Evolutionary conservation across 1,140 invertebrate genomes (phyloP), one percentile per base, ranked within the genome.

Genomic region (Cataglyphis hispanica): DNA sequence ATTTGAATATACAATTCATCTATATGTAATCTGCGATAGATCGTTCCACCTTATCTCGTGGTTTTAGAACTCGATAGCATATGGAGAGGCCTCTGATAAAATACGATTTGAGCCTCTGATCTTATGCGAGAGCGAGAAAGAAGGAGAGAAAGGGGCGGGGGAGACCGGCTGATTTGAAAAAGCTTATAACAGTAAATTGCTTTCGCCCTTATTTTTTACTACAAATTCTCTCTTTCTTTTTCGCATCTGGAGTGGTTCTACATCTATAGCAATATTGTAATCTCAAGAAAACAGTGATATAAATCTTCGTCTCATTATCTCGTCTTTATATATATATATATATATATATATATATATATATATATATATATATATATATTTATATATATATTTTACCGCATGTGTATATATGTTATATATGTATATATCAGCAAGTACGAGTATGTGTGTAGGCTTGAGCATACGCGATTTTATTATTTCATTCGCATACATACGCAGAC

Each of bases 381-480:
- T 67, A 56, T 56, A 25, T 2, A 5, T 66, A 80, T 80, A 31
- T 70, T 19, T 53, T 67, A 43, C n/a, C 64, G n/a, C 11, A 13
- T 25, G 40, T 22, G 13, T 67, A 22, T 46, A 31, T 34, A 50
- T 50, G 16, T 50, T 50, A 50, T 75, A 5, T 19, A 63, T 74
- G 13, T 75, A 61, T 56, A 61, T 81, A 86, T 63, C 22, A 64
- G 34, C 81, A 85, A 84, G 61, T 61, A 86, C 64, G 69, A 61
- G 40, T 88, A 88, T 80, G 19, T 53, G 74, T 86, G 56, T 70
- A 87, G 50, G 13, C 69, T 84, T 89, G 85, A 89, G 87, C 87
- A 58, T 76, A 86, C 58, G 40, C 60, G 61, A 58, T 66, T 86
- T 76, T 78, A 87, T 81, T 50, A 50, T 50, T 50, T 86, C 77